phyloP scores from a whole-genome alignment of 2,113 vertebrate genomes.

The Cisticola juncidis region DNA sequence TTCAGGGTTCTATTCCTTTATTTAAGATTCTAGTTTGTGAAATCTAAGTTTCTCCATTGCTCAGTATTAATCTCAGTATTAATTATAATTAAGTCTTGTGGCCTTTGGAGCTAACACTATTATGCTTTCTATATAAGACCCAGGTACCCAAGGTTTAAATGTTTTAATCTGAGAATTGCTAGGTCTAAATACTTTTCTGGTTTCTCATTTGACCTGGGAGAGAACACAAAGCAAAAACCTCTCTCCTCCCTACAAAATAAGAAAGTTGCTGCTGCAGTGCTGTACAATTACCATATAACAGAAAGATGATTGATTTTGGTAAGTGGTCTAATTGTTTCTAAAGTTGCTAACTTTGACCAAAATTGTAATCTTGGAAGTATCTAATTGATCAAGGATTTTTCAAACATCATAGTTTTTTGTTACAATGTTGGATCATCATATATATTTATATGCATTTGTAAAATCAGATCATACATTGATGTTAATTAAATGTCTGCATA shows the following conservation, averaged over 20 bases:
- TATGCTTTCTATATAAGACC: background rate
- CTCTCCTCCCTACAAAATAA: background rate
- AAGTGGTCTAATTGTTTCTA: background rate
- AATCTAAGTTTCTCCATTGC: background rate
- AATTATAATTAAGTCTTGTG: background rate
- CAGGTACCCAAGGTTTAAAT: background rate
- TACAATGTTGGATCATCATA: background rate
- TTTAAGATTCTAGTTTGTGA: background rate
- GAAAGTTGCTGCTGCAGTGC: background rate
- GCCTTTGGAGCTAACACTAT: background rate
- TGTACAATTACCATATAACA: background rate
- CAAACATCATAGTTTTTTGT: background rate
- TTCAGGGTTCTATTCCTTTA: background rate
- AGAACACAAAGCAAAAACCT: background rate
- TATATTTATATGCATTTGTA: background rate
- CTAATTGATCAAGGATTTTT: background rate
- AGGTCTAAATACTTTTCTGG: background rate
- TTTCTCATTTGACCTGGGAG: background rate
- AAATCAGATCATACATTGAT: background rate
- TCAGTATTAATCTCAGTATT: background rate
- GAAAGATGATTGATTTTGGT: fast-evolving
- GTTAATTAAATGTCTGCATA: background rate
- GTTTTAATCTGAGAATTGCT: background rate
- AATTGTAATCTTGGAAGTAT: background rate
- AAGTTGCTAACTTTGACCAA: background rate